Evolutionary conservation across 2,797 vertebrate genomes (phyloP).

Genomic region (Chiroxiphia lanceolata): DNA sequence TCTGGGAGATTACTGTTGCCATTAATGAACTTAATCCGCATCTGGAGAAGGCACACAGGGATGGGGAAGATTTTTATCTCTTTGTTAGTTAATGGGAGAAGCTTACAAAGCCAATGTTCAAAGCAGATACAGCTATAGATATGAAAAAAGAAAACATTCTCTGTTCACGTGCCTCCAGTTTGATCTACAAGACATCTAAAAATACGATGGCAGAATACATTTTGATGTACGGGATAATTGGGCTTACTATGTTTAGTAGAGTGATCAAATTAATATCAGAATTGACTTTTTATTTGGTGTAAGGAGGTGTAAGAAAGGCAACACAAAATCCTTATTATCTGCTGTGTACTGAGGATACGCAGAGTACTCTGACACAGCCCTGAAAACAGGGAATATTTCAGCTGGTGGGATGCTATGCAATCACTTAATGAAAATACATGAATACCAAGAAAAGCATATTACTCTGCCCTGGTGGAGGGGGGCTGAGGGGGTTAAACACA

Average conservation of each 20-base stretch:
- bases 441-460: slow-evolving; percentile 6
- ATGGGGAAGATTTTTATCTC: slow-evolving; percentile 42
- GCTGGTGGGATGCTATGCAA: not conserved
- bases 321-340: not conserved
- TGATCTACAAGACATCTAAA: not conserved
- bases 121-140: slow-evolving; percentile 28
- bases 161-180: not conserved
- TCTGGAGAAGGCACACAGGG: slow-evolving; percentile 5
- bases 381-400: not conserved
- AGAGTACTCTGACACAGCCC: not conserved
- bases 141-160: not conserved
- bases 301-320: not conserved
- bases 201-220: not conserved
- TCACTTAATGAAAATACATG: not conserved
- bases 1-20: not conserved
- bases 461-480: not conserved
- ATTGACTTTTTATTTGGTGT: not conserved
- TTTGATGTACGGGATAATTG: not conserved
- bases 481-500: not conserved
- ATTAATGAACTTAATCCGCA: slow-evolving; percentile 17
- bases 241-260: not conserved
- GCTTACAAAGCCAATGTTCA: slow-evolving; percentile 32
- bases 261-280: not conserved
- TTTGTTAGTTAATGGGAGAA: slow-evolving; percentile 43
- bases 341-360: not conserved